Evolutionary conservation across 2,888 invertebrate genomes (phyloP).

Genomic region (Leucophenga montana): DNA sequence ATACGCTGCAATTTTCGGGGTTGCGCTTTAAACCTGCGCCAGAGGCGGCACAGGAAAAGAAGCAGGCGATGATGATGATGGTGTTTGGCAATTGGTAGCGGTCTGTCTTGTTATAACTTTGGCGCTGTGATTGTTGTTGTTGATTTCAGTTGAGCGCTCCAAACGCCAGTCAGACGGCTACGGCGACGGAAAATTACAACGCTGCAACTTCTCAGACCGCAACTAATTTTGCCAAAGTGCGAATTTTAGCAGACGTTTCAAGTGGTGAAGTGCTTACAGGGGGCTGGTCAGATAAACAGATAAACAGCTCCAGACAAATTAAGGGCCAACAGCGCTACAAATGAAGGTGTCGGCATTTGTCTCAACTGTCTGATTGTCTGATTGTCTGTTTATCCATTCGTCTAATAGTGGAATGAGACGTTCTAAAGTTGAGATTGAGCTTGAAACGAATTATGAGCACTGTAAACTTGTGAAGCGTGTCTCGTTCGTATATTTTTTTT

Average conservation of each 20-base stretch:
- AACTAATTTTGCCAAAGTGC: constrained; percentile 67
- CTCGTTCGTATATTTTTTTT: constrained; percentile 51
- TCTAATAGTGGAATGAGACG: background rate
- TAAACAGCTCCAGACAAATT: background rate
- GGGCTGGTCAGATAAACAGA: constrained; percentile 7
- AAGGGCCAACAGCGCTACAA: background rate
- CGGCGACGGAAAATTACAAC: constrained; percentile 59
- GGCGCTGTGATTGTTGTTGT: constrained; percentile 31
- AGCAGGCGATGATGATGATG: constrained; percentile 50
- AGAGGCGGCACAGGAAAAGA: constrained; percentile 53
- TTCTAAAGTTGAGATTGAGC: background rate
- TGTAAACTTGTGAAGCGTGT: constrained; percentile 66
- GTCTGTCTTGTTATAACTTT: constrained; percentile 37
- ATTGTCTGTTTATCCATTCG: too few species aligned
- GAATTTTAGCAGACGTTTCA: constrained; percentile 60
- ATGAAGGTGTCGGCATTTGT: constrained; percentile 19
- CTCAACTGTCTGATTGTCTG: constrained; percentile 7
- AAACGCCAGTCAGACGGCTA: constrained; percentile 18
- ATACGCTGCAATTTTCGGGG: constrained; percentile 63
- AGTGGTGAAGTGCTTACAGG: background rate
- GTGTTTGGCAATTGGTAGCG: constrained; percentile 56
- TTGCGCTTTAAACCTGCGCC: constrained; percentile 54
- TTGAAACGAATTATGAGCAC: constrained; percentile 59
- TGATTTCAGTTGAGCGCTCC: constrained; percentile 35
- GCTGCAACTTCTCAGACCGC: constrained; percentile 67